These are phyloP conservation scores for Patiria miniata DNA, from an alignment of 35 echinoderm and acorn worm species.

Conservation along the genomic window DNA sequence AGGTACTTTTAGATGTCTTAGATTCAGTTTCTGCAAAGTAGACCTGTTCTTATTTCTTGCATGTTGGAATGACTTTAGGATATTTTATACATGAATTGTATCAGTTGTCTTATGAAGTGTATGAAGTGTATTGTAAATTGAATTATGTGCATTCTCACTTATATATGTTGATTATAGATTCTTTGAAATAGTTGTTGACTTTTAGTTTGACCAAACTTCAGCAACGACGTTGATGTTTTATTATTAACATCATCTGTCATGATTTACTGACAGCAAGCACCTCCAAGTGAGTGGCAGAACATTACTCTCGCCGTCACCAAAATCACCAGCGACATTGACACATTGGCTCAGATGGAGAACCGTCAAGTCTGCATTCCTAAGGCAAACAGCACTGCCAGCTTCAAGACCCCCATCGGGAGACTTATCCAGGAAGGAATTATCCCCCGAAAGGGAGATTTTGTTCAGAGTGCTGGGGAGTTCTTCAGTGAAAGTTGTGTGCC, in stretches of 20 bases:
- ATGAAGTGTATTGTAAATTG: too few species aligned
- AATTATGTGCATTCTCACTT: too few species aligned
- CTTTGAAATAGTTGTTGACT: too few species aligned
- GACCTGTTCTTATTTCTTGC: too few species aligned
- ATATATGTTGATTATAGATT: too few species aligned
- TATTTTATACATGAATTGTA: too few species aligned
- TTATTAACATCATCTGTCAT: not conserved
- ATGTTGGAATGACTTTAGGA: too few species aligned
- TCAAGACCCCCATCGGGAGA: conserved; percentile 66
- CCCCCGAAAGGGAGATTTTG: conserved; percentile 57
- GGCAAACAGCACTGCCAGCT: conserved; percentile 53
- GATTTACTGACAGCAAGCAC: not conserved
- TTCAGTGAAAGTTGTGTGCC: conserved; percentile 87
- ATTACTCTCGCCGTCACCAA: conserved; percentile 67
- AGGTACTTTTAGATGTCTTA: not conserved
- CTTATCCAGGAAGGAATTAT: conserved; percentile 83
- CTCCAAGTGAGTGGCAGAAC: conserved; percentile 60
- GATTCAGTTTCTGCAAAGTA: too few species aligned
- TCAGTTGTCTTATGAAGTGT: too few species aligned
- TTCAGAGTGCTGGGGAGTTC: conserved; percentile 86
- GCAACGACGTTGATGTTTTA: too few species aligned
- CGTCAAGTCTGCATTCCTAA: conserved; percentile 62
- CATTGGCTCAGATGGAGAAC: conserved; percentile 38
- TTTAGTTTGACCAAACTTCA: too few species aligned
- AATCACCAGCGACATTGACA: conserved; percentile 6